Evolutionary conservation across 2,888 invertebrate genomes (phyloP).

Genomic region (Thymelicus acteon): DNA sequence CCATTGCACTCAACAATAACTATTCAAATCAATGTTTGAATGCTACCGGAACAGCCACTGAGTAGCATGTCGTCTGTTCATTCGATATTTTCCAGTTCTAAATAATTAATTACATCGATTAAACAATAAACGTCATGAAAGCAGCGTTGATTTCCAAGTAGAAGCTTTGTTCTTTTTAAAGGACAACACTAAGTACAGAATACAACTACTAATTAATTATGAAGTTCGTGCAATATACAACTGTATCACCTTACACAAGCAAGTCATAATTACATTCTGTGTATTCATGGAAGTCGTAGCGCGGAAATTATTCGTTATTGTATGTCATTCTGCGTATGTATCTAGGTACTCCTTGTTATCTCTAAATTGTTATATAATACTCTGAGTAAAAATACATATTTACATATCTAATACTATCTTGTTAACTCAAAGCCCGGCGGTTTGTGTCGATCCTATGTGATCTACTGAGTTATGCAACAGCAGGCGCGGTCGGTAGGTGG

Average conservation of each 20-base stretch:
- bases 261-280: neutral
- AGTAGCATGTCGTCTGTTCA: constrained; percentile 44
- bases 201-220: neutral
- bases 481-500: no score
- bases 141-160: no score
- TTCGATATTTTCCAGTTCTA: constrained; percentile 39
- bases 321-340: neutral
- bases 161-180: no score
- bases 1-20: constrained; percentile 59
- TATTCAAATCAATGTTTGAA: constrained; percentile 56
- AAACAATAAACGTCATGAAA: no score
- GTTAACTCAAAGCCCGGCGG: no score
- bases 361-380: neutral
- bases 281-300: neutral
- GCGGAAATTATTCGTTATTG: neutral
- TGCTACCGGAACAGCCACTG: constrained; percentile 50
- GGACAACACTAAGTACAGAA: no score
- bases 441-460: no score
- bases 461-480: no score
- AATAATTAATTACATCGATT: no score
- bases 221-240: neutral
- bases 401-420: neutral
- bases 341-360: neutral
- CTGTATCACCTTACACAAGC: neutral
- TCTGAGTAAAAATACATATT: neutral